Base-by-base conservation (phyloP, 1,140 invertebrate species). In the Lepidurus arcticus region DNA sequence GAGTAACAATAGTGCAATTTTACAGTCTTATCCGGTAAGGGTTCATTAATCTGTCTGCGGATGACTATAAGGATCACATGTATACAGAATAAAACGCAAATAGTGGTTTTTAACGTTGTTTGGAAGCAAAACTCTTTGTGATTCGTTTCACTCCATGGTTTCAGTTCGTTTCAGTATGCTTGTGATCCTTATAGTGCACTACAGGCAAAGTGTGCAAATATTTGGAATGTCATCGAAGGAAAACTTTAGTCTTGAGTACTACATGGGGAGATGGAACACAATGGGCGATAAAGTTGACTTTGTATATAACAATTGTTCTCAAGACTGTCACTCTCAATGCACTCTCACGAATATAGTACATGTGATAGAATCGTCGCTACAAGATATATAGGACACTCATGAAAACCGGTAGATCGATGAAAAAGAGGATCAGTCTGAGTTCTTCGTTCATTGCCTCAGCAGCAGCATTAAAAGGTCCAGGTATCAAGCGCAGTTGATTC, bases 1-100 rank as follows among this genome's bases (percentile, higher is more conserved):
- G 53, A 65, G 34, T 65, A 65, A 65, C 53, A 65, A 65, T 65
- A 65, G 53, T 21, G 53, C 16, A 65, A 65, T 21, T 16, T 65
- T 9, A 13, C 53, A 65, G 34, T 34, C 3, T 34, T 16, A 65
- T 13, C 16, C 53, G 16, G 16, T 13, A 65, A 13, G 8, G 16
- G 53, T 13, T 65, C 53, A n/a, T 7, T 7, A 9, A 65, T n/a
- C 21, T 16, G 1, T 16, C 0, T 65, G 16, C 5, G 21, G 53
- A 21, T 65, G 21, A 10, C 3, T 47, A 16, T 65, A 11, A 11
- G 53, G 13, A 65, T 65, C 53, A 65, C 53, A 65, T 21, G 5
- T 65, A n/a, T 21, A n/a, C 21, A 65, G 6, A 21, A 1, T 65
- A 65, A 7, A 65, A 9, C 34, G 34, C 3, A 34, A 3, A 34